Evolutionary conservation across 2,797 vertebrate species (phyloP).

Genomic region (Rhinichthys osculus): DNA sequence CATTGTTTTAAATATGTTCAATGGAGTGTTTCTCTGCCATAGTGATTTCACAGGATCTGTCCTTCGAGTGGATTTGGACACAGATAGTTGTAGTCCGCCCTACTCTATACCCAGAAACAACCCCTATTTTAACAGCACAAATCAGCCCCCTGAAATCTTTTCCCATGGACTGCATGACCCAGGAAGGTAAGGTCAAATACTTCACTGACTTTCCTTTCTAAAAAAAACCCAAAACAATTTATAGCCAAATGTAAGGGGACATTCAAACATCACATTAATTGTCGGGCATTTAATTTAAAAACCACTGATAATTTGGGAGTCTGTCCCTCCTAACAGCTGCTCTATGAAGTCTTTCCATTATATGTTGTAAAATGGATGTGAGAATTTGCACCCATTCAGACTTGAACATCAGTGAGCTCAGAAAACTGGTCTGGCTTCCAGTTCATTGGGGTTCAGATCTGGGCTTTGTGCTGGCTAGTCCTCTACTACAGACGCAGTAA

Average conservation of each 20-base stretch:
- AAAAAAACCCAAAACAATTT: too few species aligned
- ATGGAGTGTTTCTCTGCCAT: slow-evolving; percentile 49
- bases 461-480: slow-evolving; percentile 3
- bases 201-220: background rate
- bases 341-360: background rate
- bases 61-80: slow-evolving; percentile 93
- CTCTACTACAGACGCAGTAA: background rate
- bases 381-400: background rate
- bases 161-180: slow-evolving; percentile 96
- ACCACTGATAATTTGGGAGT: background rate
- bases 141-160: slow-evolving; percentile 98
- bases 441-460: background rate
- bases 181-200: slow-evolving; percentile 87
- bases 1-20: slow-evolving; percentile 6
- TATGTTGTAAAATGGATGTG: background rate
- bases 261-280: background rate
- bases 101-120: slow-evolving; percentile 94
- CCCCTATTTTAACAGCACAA: slow-evolving; percentile 98
- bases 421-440: background rate
- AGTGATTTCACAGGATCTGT: slow-evolving; percentile 98
- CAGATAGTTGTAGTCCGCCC: slow-evolving; percentile 85
- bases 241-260: background rate
- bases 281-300: background rate
- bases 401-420: background rate
- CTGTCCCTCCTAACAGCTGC: background rate